These are phyloP conservation scores for Scaptomyza reducta DNA, from an alignment of 2,888 invertebrate species.

Conservation along the genomic window DNA sequence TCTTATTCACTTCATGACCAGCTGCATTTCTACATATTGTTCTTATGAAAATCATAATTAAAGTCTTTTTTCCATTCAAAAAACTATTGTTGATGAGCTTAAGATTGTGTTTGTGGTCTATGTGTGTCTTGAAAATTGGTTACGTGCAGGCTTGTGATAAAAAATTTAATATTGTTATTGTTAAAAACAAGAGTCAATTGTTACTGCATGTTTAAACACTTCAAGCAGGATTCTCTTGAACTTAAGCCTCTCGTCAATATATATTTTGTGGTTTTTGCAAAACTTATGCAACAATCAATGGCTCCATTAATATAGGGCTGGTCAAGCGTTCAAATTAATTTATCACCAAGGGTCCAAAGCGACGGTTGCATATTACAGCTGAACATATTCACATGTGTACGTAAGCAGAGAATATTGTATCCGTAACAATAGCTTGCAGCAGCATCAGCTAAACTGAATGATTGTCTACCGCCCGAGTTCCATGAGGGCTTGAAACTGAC, in stretches of 20 bases:
- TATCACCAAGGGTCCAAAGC: slow-evolving; percentile 44
- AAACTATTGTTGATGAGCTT: slow-evolving; percentile 32
- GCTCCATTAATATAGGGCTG: slow-evolving; percentile 30
- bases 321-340: slow-evolving; percentile 59
- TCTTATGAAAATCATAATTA: slow-evolving; percentile 29
- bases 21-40: slow-evolving; percentile 13
- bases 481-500: slow-evolving; percentile 63
- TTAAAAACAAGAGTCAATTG: slow-evolving; percentile 36
- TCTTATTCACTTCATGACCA: background rate
- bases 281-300: slow-evolving; percentile 56
- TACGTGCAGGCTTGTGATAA: background rate
- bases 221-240: slow-evolving; percentile 1
- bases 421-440: slow-evolving; percentile 30
- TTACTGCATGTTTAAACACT: slow-evolving; percentile 13
- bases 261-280: slow-evolving; percentile 52
- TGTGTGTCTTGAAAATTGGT: slow-evolving; percentile 6
- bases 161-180: slow-evolving; percentile 25
- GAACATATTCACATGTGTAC: slow-evolving; percentile 4
- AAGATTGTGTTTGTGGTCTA: background rate
- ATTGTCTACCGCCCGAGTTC: slow-evolving; percentile 55
- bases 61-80: background rate
- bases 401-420: background rate
- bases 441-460: slow-evolving; percentile 19
- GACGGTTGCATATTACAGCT: slow-evolving; percentile 51
- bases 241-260: slow-evolving; percentile 34